phyloP scores from a whole-genome alignment of 2,888 invertebrate genomes.

The Mythimna ferrago region DNA sequence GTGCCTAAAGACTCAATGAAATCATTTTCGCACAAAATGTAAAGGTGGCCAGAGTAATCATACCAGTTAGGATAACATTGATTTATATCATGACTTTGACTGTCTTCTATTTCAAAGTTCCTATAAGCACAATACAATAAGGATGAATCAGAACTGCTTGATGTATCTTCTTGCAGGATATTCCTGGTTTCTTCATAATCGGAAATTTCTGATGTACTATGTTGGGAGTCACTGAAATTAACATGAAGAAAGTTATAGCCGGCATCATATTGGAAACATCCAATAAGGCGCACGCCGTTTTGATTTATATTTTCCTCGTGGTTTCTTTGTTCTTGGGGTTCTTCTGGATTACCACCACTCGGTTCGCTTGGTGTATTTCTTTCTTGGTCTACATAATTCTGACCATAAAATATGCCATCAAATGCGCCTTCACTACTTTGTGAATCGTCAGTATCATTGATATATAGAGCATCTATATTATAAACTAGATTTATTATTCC shows the following conservation, averaged over 20 bases:
- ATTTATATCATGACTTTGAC: not conserved
- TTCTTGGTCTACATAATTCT: not conserved
- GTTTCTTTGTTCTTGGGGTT: not conserved
- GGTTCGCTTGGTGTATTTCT: constrained; percentile 3
- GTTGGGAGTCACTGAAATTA: too few species aligned
- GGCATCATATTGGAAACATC: too few species aligned
- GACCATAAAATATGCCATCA: not conserved
- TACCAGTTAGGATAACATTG: not conserved
- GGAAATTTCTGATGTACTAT: not conserved
- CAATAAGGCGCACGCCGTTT: too few species aligned
- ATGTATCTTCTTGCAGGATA: not conserved
- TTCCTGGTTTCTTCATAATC: not conserved
- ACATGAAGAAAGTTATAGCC: not conserved
- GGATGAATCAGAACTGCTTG: not conserved
- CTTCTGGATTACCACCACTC: not conserved
- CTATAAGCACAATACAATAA: not conserved
- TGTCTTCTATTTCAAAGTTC: not conserved
- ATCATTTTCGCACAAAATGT: not conserved
- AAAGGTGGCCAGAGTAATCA: not conserved
- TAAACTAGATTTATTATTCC: not conserved
- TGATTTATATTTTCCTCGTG: not conserved
- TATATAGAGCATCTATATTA: not conserved
- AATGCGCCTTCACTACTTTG: too few species aligned
- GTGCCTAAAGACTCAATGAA: constrained; percentile 5
- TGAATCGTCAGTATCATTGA: not conserved